Evolutionary conservation across 2,888 invertebrate species (phyloP), one percentile per base, ranked within the genome.

Genomic region (Hyppa rectilinea): DNA sequence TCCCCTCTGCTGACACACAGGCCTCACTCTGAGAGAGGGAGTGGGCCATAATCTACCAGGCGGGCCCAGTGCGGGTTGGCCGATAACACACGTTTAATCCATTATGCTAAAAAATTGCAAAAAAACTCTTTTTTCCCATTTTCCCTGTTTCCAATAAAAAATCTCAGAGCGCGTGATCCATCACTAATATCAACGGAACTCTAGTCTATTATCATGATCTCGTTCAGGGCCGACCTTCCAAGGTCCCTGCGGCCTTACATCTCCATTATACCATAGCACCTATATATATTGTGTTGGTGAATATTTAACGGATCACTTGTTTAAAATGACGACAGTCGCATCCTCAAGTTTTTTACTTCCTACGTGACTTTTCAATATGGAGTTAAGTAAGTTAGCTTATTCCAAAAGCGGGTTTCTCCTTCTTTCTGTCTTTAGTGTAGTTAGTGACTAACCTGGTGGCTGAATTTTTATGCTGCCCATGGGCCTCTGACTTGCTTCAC

Each of bases 201-300:
- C 34, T 17, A 26, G 38, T 52, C 56, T 43, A 60, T 60, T 63
- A 49, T 6, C 67, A 60, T 80, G 80, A 50, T 80, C 63, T 55
- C 14, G 40, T 50, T 60, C 62, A 75, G 38, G 75, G 77, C 31
- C 67, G 50, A 64, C 68, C 80, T 75, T 14, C 34, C 67, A 56
- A 68, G 47, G 56, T 47, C 63, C 26, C 10, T 4, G 4, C 31
- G 68, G 26, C 77, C 75, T 78, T 80, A 59, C 60, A 55, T 31
- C 17, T 31, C 12, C 43, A 55, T 58, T 66, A 58, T 38, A n/a
- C 71, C 34, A 43, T n/a, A 56, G n/a, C n/a, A n/a, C n/a, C n/a
- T n/a, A n/a, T n/a, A 31, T 6, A 36, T 40, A 50, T 40, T 34
- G 58, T 64, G 56, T 74, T 80, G 77, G 75, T 80, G 43, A 60